Conservation (phyloP, 2,888 invertebrate species). For the Scelioninae gen. 2 region DNA sequence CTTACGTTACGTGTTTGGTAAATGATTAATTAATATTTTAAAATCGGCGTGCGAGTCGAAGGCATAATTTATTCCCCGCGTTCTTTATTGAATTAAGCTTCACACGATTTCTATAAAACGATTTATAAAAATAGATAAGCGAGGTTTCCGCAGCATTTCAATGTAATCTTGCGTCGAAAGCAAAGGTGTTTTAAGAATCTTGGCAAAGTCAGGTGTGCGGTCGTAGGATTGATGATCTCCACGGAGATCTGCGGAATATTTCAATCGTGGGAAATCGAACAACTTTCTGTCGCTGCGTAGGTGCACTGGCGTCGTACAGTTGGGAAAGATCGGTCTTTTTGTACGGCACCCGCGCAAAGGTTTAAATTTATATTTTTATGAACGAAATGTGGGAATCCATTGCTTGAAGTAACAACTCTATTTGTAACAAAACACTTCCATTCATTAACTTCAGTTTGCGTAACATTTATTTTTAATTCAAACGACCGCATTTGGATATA, state of each 20-base stretch:
- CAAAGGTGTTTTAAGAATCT: slow-evolving; percentile 44
- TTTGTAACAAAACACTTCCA: slow-evolving; percentile 17
- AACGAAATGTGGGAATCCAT: slow-evolving; percentile 40
- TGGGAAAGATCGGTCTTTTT: slow-evolving; percentile 47
- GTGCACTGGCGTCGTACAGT: slow-evolving; percentile 50
- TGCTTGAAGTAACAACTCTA: slow-evolving; percentile 22
- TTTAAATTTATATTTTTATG: too few relatives aligned
- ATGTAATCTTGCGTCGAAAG: slow-evolving; percentile 53
- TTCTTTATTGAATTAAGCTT: slow-evolving; percentile 34
- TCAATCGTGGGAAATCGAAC: slow-evolving; percentile 59
- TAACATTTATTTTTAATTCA: too few relatives aligned
- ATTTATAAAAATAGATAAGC: slow-evolving; percentile 50
- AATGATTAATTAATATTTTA: slow-evolving; percentile 31
- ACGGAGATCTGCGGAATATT: slow-evolving; percentile 45
- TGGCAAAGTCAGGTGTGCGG: slow-evolving; percentile 45
- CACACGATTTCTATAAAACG: slow-evolving; percentile 56
- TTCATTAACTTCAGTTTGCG: too few relatives aligned
- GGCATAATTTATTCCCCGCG: slow-evolving; percentile 19
- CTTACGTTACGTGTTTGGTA: slow-evolving; percentile 1
- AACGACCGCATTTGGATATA: too few relatives aligned
- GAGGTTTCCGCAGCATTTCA: slow-evolving; percentile 34
- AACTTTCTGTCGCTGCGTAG: slow-evolving; percentile 59
- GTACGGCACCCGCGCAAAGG: not conserved
- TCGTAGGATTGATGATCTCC: slow-evolving; percentile 52
- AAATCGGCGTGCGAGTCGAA: not conserved